Percentiles rank a stretch among this genome's conserved stretches.
These are phyloP conservation scores for Macrophya alboannulata DNA, from an alignment of 2,888 invertebrate genomes.

Conservation along the genomic window DNA sequence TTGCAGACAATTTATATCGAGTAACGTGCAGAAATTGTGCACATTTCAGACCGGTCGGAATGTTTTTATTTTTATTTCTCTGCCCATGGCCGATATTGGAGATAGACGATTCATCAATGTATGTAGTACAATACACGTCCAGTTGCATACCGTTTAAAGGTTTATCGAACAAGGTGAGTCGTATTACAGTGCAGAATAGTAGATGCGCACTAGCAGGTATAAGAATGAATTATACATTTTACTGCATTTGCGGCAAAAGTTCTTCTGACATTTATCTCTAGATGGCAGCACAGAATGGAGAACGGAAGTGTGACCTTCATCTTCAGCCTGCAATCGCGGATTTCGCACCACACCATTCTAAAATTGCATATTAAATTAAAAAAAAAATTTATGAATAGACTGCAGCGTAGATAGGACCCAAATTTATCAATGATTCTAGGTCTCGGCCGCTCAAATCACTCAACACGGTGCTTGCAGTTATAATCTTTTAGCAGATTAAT, in stretches of 20 bases:
- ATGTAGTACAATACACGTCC: background rate
- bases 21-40: background rate
- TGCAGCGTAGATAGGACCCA: background rate
- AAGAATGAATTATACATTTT: background rate
- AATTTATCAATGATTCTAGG: background rate
- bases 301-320: background rate
- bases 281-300: constrained; percentile 7
- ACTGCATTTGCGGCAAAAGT: background rate
- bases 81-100: background rate
- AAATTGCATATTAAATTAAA: background rate
- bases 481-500: background rate
- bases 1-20: no score
- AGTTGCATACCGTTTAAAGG: background rate
- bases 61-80: background rate
- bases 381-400: background rate
- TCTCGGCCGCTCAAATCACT: no score
- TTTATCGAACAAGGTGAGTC: background rate
- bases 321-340: background rate
- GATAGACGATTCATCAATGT: background rate
- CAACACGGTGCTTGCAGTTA: background rate
- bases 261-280: background rate
- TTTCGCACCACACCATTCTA: background rate
- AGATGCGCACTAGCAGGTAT: background rate
- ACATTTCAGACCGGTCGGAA: background rate
- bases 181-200: background rate